phyloP scores from a whole-genome alignment of 2,888 invertebrate species.

The Xylota segnis region DNA sequence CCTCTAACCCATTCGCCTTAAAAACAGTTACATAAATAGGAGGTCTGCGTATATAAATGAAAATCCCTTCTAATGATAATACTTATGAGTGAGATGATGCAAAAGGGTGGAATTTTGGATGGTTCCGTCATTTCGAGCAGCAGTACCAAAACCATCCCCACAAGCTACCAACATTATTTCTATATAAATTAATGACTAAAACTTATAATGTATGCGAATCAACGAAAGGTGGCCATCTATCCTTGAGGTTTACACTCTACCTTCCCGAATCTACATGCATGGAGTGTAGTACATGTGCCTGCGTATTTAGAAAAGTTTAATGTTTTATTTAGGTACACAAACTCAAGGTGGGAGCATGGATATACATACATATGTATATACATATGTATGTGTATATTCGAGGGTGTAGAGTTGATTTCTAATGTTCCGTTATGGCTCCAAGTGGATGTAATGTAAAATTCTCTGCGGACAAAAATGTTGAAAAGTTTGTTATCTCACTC shows the following conservation, averaged over 20 bases:
- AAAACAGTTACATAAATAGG: slow-evolving; percentile 31
- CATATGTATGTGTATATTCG: neutral
- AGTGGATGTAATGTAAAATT: slow-evolving; percentile 18
- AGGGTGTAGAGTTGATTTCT: slow-evolving; percentile 4
- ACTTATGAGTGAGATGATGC: slow-evolving; percentile 22
- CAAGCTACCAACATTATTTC: slow-evolving; percentile 9
- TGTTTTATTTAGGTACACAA: slow-evolving; percentile 34
- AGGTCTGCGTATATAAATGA: slow-evolving; percentile 26
- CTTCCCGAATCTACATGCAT: slow-evolving; percentile 17
- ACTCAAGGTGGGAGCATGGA: slow-evolving; percentile 21
- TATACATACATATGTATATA: neutral
- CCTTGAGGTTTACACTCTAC: slow-evolving; percentile 28
- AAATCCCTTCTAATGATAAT: slow-evolving; percentile 38
- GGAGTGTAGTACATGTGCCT: slow-evolving; percentile 12
- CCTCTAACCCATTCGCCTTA: slow-evolving; percentile 15
- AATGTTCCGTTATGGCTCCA: slow-evolving; percentile 28
- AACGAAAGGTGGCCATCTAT: slow-evolving; percentile 37
- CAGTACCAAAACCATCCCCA: slow-evolving; percentile 17
- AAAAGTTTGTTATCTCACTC: slow-evolving; percentile 15
- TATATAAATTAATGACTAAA: slow-evolving; percentile 39
- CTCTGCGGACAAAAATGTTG: slow-evolving; percentile 8
- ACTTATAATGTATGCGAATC: slow-evolving; percentile 44
- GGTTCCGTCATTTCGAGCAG: slow-evolving; percentile 9
- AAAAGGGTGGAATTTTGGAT: slow-evolving; percentile 28
- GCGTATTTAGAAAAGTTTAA: slow-evolving; percentile 32